Evolutionary conservation across 2,888 invertebrate genomes (phyloP), one percentile per base, ranked within the genome.

Genomic region (Rhorus exstirpatorius): DNA sequence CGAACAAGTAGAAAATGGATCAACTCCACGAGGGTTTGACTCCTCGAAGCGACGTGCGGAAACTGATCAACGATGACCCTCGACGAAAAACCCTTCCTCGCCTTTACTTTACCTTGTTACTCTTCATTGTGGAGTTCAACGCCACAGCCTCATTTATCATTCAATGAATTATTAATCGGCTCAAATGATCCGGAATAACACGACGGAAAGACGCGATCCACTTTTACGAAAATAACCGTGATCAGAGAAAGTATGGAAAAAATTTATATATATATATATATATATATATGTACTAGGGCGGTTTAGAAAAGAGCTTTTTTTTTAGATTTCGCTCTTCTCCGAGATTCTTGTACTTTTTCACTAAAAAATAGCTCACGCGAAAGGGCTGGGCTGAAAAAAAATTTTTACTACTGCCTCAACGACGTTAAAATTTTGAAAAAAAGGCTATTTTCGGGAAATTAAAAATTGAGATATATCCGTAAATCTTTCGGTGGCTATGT

Each of bases 31-130:
- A 60, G 75, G 61, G 38, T 21, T 65, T 46, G 31, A 35, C 14
- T 46, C 44, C 53, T 51, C 67, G 82, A 75, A 67, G 75, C 74
- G 65, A 79, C 75, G 71, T 75, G 75, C 51, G 44, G 58, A 75
- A 79, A 79, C 44, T 71, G 35, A 71, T 76, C 70, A 65, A 58
- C 75, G 38, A 44, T 82, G 58, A 67, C 67, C 78, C 10, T 49
- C 58, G 51, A 44, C 60, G 6, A 41, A 68, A 26, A 67, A 2
- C n/a, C 14, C 38, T 10, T 38, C 38, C 24, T 8, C 26, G 14
- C 24, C 12, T n/a, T n/a, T 72, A n/a, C 7, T 51, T 8, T 31
- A 7, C 26, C 19, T 26, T 7, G 38, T 51, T 19, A n/a, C 21
- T n/a, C 41, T 55, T 12, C n/a, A 12, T 46, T 1, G 10, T 6